Evolutionary conservation across 53 echinoderm and acorn worm genomes (phyloP), one percentile per base, ranked within the genome.

Genomic region (Pentamera pediparva): DNA sequence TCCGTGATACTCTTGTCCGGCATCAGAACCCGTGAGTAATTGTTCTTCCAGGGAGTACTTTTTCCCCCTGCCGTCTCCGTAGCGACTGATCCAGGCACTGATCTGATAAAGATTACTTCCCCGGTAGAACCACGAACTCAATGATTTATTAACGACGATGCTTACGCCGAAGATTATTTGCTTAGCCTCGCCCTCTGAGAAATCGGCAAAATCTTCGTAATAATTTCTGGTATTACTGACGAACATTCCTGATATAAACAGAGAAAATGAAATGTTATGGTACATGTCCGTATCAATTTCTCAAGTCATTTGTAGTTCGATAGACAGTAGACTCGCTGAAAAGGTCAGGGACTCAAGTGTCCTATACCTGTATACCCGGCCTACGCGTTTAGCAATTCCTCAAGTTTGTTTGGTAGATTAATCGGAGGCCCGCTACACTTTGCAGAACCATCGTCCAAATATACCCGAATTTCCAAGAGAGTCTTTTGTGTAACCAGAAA

Each of bases 11-110:
- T 72, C 73, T 13, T 72, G 5, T 4, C 34, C 55, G 20, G 73
- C 34, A 32, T 72, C 52, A 9, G 9, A 36, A 17, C 37, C 55
- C 6, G 17, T 32, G 37, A 72, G 54, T 48, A 72, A 8, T 11
- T 72, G 51, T 7, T 72, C 73, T 35, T 33, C 5, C 17, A 51
- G 20, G 2, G 73, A 72, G 32, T 33, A 72, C 9, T 52, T 72
- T 3, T 33, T 18, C 12, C 73, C 73, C 2, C 53, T 33, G 3
- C 73, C 73, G 22, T 72, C 73, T 25, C 35, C 52, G 22, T 51
- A 53, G 17, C 33, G 20, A 35, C 73, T 72, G 31, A 72, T 32
- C 73, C 73, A 72, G 13, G 53, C 73, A 32, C 52, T 18, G 45
- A 45, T 10, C 17, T 45, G 10, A 10, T 17, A 45, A 45, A 45